Evolutionary conservation across 1,140 invertebrate species (phyloP), one percentile per base, ranked within the genome.

Genomic region (Caenorhabditis tropicalis): DNA sequence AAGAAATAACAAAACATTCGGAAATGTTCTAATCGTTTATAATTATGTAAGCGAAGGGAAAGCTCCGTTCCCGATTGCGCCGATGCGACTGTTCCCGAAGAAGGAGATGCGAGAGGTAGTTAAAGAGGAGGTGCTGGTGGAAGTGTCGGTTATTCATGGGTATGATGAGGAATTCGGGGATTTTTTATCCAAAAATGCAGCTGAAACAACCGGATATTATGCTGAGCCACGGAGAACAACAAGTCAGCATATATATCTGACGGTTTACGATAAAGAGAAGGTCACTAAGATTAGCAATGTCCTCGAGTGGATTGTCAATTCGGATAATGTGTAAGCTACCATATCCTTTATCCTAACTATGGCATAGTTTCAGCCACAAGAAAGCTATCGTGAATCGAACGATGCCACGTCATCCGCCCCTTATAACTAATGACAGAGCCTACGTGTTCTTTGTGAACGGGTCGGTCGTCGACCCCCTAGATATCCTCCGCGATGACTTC

Each of bases 21-120:
- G 82, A 1, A 84, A 84, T 27, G 51, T 84, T 10, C 46, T 84
- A 10, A 84, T 84, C 39, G 15, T 84, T 19, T 84, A 84, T 46
- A 51, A 79, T 29, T 84, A 36, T 70, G 81, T 70, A 0, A 31
- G 16, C 10, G 12, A 31, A 12, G 82, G 82, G 5, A 27, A 27
- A 0, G 33, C 51, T n/a, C 82, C 82, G 2, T 12, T 16, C 16
- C 9, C 16, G 43, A 46, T 46, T 46, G 31, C 39, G 2, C 81
- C 7, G 7, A 39, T 74, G 19, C 53, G 27, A 2, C n/a, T 79
- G 6, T 12, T 60, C 1, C 49, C 53, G 19, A 46, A 46, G 6
- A 82, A 82, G 4, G n/a, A 60, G 24, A 9, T 9, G n/a, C 56
- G 24, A 12, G 31, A 12, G 43, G 16, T 9, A 46, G 2, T 12